Percentiles rank a stretch among this genome's conserved stretches.
Evolutionary conservation across 2,888 invertebrate genomes (phyloP).

Genomic region (Sarcophaga rosellei): DNA sequence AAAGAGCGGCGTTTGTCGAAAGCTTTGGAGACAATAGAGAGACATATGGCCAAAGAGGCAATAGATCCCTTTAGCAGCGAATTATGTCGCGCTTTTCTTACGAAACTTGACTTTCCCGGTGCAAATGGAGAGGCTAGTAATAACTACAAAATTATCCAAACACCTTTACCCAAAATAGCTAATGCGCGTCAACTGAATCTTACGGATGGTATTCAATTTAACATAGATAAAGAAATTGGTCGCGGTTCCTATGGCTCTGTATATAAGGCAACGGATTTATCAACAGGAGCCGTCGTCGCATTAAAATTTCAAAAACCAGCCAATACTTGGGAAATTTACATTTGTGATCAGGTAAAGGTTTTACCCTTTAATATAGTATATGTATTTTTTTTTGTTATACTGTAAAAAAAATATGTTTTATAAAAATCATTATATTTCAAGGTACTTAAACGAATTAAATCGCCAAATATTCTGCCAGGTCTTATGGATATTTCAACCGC

Average conservation of each 20-base stretch:
- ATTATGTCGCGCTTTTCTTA: slow-evolving; percentile 87
- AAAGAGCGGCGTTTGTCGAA: slow-evolving; percentile 79
- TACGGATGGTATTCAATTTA: slow-evolving; percentile 83
- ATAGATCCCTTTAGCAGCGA: slow-evolving; percentile 93
- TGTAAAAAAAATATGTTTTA: too few species aligned
- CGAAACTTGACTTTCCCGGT: slow-evolving; percentile 88
- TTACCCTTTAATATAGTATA: background rate
- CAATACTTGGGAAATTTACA: slow-evolving; percentile 97
- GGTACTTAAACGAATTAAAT: slow-evolving; percentile 79
- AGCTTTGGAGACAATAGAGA: slow-evolving; percentile 78
- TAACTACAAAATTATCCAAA: slow-evolving; percentile 84
- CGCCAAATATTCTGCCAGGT: slow-evolving; percentile 84
- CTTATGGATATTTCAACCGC: slow-evolving; percentile 92
- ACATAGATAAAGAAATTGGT: slow-evolving; percentile 89
- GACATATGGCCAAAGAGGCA: slow-evolving; percentile 78
- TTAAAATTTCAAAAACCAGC: slow-evolving; percentile 94
- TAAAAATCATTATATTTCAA: slow-evolving; percentile 37
- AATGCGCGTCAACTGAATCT: slow-evolving; percentile 82
- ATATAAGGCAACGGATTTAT: slow-evolving; percentile 82
- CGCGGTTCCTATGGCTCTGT: slow-evolving; percentile 94
- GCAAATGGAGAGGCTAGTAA: slow-evolving; percentile 83
- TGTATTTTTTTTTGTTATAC: slow-evolving; percentile 10
- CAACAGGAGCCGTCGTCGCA: slow-evolving; percentile 83
- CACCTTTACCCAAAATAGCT: slow-evolving; percentile 85
- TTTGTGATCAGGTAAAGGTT: slow-evolving; percentile 83